phyloP scores from a whole-genome alignment of 2,113 vertebrate genomes.

The Erpornis zantholeuca region DNA sequence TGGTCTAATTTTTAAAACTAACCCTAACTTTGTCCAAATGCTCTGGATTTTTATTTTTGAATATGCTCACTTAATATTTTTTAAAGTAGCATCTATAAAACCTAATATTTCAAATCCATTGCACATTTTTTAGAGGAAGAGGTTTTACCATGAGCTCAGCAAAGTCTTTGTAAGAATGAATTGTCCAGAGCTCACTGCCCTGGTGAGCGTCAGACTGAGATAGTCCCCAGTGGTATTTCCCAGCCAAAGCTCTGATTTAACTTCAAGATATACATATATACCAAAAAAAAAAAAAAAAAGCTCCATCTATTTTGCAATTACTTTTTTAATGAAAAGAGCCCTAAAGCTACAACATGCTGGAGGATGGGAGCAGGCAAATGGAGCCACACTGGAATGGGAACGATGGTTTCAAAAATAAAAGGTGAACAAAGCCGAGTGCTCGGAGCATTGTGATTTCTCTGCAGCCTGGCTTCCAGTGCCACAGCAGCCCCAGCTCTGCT shows the following conservation, averaged over 20 bases:
- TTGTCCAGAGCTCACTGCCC: background rate
- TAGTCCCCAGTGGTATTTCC: background rate
- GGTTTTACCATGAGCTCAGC: background rate
- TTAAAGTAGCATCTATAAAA: background rate
- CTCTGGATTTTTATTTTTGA: background rate
- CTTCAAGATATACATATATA: background rate
- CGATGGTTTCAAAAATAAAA: background rate
- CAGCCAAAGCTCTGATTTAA: background rate
- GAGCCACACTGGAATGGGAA: background rate
- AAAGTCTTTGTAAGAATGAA: background rate
- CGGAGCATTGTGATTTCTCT: accelerated
- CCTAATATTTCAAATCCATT: background rate
- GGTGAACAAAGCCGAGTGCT: background rate
- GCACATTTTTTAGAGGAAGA: background rate
- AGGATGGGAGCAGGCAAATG: background rate
- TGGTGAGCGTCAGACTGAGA: background rate
- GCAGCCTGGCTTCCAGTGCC: background rate
- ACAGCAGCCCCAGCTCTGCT: background rate
- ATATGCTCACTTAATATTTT: background rate
- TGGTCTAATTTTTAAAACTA: background rate
- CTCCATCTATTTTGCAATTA: background rate
- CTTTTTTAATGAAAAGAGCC: background rate
- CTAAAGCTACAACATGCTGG: background rate
- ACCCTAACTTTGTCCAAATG: background rate
- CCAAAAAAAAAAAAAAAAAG: background rate